These are phyloP conservation scores for Eonycteris spelaea DNA, from an alignment of 2,113 vertebrate species.

Conservation along the genomic window DNA sequence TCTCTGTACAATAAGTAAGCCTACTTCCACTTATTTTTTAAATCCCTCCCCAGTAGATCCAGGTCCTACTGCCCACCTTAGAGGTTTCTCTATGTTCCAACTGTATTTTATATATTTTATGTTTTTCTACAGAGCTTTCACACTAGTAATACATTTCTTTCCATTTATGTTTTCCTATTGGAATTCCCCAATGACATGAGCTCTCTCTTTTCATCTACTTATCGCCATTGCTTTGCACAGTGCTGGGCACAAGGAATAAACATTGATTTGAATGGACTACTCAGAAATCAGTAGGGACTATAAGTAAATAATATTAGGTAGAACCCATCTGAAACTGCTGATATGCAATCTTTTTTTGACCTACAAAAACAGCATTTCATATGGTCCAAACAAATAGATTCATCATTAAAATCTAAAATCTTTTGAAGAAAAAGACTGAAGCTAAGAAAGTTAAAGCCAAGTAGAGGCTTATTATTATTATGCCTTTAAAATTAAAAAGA, in stretches of 20 bases:
- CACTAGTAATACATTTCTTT: not conserved
- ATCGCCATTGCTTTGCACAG: not conserved
- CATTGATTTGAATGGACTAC: not conserved
- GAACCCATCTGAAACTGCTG: not conserved
- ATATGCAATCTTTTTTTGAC: not conserved
- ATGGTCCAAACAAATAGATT: not conserved
- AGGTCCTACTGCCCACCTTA: not conserved
- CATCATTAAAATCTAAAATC: not conserved
- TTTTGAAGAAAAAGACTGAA: not conserved
- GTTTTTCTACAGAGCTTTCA: not conserved
- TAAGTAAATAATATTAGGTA: not conserved
- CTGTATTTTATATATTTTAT: not conserved
- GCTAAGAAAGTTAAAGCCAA: not conserved
- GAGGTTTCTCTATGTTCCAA: not conserved
- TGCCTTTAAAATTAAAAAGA: not conserved
- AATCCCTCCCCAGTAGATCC: not conserved
- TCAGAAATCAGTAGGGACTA: not conserved
- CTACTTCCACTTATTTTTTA: not conserved
- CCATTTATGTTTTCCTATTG: not conserved
- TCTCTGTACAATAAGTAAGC: not conserved
- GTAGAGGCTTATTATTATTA: not conserved
- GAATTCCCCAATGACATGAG: not conserved
- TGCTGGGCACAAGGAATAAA: not conserved
- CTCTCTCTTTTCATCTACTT: not conserved
- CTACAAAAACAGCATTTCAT: not conserved